Evolutionary conservation across 2,113 vertebrate genomes (phyloP), one percentile per base, ranked within the genome.

Genomic region (Alces alces): DNA sequence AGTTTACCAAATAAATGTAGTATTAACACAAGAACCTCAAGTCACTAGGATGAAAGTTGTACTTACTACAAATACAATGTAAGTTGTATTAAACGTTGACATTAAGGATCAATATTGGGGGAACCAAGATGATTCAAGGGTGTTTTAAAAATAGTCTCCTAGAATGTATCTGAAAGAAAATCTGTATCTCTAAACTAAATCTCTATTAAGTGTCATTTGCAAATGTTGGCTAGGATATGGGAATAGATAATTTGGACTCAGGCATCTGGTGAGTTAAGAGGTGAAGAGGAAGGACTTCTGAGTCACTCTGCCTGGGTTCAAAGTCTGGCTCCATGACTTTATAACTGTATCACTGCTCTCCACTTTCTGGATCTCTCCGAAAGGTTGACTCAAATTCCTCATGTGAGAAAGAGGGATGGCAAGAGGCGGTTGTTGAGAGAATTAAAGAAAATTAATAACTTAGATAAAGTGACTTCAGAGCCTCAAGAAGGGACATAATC

Each of bases 341-440:
- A 12, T 86, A 89, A 58, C 16, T 92, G 33, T 70, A 43, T 85
- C 36, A 50, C 47, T 79, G n/a, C 76, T 79, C n/a, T 50, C 13
- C 23, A 96, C 58, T 91, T 97, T 60, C 16, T 86, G 36, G 73
- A 54, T 84, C 39, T 80, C 57, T 76, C 86, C 83, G 50, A 96
- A 85, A 93, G 86, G 17, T 45, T 76, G 30, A 95, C 55, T 97
- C 83, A 89, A 89, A 79, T 97, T 94, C 58, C 58, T 96, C 50
- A 80, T n/a, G 45, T 64, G 95, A 93, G 83, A 85, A 73, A 88
- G 27, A 76, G 36, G 76, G 55, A 88, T 86, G 39, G 43, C 47
- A 76, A 82, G 19, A 83, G 16, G 86, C 14, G 15, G 14, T 73
- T 95, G 7, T 43, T 95, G 79, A 73, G 36, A 96, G 39, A 83